Evolutionary conservation across 2,113 vertebrate genomes (phyloP).

Genomic region (Saguinus midas): DNA sequence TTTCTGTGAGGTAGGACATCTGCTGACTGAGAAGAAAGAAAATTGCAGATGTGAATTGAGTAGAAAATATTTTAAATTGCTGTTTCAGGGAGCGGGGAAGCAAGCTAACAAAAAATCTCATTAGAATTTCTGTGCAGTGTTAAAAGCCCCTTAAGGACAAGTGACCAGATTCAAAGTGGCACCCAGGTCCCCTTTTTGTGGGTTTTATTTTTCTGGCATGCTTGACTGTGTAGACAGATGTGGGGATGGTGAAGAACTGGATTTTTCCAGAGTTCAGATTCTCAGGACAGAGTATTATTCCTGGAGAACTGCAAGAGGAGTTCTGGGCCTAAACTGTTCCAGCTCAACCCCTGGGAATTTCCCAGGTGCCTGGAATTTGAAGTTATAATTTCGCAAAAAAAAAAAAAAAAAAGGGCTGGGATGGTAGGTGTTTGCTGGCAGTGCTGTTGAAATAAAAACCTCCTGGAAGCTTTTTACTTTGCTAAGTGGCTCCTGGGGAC

Average conservation of each 20-base stretch:
- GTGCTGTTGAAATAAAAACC: not conserved
- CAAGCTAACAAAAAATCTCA: slow-evolving; percentile 14
- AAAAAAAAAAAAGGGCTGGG: not conserved
- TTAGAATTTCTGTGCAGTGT: slow-evolving; percentile 47
- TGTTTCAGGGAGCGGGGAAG: slow-evolving; percentile 37
- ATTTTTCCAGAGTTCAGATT: not conserved
- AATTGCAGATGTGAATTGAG: slow-evolving; percentile 56
- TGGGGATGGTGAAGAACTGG: not conserved
- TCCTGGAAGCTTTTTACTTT: not conserved
- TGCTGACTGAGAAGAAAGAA: slow-evolving; percentile 65
- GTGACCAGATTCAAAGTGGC: not conserved
- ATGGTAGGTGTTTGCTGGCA: not conserved
- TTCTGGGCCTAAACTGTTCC: not conserved
- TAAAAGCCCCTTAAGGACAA: not conserved
- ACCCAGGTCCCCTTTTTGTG: not conserved
- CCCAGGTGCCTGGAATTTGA: slow-evolving; percentile 17
- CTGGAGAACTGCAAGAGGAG: not conserved
- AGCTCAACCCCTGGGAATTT: not conserved
- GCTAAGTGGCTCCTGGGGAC: not conserved
- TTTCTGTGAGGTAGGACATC: slow-evolving; percentile 62
- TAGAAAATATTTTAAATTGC: slow-evolving; percentile 66
- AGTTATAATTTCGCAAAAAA: not conserved
- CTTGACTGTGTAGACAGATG: not conserved
- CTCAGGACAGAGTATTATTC: not conserved
- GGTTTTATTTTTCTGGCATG: not conserved